Conservation (phyloP, 2,113 vertebrate species). For the Thryonomys swinderianus region DNA sequence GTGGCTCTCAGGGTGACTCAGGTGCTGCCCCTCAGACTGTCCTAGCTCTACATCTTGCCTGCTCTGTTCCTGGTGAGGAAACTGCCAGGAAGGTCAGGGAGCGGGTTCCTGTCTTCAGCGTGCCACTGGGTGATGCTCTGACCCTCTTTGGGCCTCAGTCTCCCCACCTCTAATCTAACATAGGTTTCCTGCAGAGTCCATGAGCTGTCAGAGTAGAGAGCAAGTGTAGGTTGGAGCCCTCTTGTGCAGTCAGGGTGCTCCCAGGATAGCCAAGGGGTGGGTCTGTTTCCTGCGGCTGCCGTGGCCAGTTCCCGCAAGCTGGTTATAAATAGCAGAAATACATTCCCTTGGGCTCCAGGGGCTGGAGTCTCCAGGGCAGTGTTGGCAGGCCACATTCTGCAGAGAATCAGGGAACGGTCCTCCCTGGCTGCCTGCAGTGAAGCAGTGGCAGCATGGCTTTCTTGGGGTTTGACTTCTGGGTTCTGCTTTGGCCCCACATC, state of each 20-base stretch:
- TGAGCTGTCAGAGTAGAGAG: neutral
- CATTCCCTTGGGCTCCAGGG: neutral
- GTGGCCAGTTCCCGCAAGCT: neutral
- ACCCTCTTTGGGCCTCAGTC: neutral
- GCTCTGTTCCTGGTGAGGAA: neutral
- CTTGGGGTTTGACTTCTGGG: neutral
- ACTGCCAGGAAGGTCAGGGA: fast-evolving
- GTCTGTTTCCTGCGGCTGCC: neutral
- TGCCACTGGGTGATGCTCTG: neutral
- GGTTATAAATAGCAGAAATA: neutral
- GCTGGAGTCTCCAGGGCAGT: neutral
- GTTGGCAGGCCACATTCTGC: neutral
- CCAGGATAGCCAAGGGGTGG: neutral
- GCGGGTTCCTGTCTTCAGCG: neutral
- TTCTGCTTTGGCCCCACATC: neutral
- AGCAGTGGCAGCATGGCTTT: neutral
- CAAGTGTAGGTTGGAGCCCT: neutral
- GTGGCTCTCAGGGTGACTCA: neutral
- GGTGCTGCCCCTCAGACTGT: neutral
- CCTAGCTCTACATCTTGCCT: neutral
- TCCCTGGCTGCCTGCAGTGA: neutral
- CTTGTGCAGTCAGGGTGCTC: neutral
- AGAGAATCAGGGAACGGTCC: neutral
- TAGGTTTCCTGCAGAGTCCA: neutral
- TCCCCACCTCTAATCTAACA: neutral